Percentiles rank a stretch among this genome's conserved stretches.
phyloP scores from a whole-genome alignment of 1,140 invertebrate genomes.

The Babylonia areolata region DNA sequence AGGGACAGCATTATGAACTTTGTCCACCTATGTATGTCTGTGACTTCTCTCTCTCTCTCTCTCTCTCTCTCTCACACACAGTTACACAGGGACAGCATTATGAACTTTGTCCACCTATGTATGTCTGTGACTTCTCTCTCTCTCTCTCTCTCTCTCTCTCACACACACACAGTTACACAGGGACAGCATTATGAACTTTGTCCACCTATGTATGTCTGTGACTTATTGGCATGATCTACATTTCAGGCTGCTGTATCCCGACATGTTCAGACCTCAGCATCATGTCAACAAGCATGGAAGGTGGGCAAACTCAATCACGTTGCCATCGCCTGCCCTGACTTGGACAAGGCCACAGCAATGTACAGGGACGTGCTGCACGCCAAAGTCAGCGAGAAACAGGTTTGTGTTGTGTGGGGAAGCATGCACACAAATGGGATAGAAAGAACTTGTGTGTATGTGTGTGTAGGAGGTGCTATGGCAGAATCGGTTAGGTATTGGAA shows the following conservation, averaged over 20 bases:
- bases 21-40: no score
- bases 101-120: no score
- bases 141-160: neutral
- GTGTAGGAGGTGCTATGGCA: no score
- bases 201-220: no score
- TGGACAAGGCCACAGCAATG: slow-evolving; percentile 78
- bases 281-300: slow-evolving; percentile 64
- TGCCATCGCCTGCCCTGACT: slow-evolving; percentile 80
- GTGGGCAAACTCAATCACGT: slow-evolving; percentile 81
- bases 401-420: slow-evolving; percentile 46
- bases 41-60: no score
- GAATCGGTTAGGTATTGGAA: no score
- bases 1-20: no score
- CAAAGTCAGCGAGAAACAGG: slow-evolving; percentile 77
- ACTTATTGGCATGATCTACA: neutral
- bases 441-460: neutral
- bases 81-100: no score
- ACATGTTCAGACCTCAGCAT: neutral
- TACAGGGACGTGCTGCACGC: slow-evolving; percentile 80
- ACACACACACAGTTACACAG: no score
- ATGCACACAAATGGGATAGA: neutral
- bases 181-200: no score
- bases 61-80: no score
- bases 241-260: neutral
- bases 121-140: neutral